These are phyloP conservation scores for Oncopeltus fasciatus DNA, from an alignment of 1,140 invertebrate species.

Conservation along the genomic window DNA sequence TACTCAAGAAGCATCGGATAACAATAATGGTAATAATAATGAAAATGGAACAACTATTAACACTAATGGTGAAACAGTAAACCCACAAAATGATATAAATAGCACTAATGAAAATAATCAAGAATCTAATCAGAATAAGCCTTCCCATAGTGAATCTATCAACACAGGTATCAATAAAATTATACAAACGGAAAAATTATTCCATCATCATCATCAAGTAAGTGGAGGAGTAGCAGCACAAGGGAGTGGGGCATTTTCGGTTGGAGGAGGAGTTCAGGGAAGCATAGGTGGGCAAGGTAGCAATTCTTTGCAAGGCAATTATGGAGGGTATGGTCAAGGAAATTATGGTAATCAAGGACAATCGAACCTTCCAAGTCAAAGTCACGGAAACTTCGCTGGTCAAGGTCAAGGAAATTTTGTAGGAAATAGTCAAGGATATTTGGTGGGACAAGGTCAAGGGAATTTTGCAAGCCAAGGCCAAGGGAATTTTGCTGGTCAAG, in stretches of 20 bases:
- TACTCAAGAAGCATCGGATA: no score
- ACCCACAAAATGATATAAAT: no score
- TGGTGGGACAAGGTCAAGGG: background rate
- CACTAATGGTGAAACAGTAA: no score
- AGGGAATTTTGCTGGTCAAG: background rate
- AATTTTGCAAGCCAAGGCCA: background rate
- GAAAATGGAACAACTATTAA: no score
- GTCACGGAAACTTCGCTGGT: constrained; percentile 5
- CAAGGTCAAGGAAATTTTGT: background rate
- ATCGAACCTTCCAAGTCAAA: background rate
- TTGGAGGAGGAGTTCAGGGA: constrained; percentile 8
- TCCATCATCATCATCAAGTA: background rate
- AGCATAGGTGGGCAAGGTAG: background rate
- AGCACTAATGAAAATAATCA: no score
- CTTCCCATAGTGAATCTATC: no score
- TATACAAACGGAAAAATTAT: background rate
- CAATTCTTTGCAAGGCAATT: background rate
- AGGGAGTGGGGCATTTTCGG: constrained; percentile 2
- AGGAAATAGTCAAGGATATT: background rate
- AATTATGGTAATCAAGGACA: background rate
- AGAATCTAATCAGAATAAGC: no score
- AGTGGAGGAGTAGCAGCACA: background rate
- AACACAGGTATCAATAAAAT: no score
- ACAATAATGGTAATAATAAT: no score
- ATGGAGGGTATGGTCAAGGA: background rate